These are phyloP conservation scores for Scaptomyza parva DNA, from an alignment of 2,888 invertebrate species.

Conservation along the genomic window DNA sequence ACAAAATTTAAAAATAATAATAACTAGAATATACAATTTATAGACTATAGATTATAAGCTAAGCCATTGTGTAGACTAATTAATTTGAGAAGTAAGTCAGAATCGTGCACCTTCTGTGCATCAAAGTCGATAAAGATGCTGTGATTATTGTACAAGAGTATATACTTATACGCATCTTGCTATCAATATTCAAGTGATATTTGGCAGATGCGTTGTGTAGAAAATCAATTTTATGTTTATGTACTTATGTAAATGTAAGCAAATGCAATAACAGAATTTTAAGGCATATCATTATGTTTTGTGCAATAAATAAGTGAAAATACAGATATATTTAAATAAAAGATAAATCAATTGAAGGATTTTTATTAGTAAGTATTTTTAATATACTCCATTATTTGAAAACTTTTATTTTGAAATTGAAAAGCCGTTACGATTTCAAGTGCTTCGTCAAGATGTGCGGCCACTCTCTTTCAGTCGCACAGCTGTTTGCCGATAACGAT, in stretches of 20 bases:
- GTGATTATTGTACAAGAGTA: constrained; percentile 78
- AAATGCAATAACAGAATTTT: constrained; percentile 46
- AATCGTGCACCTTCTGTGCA: constrained; percentile 44
- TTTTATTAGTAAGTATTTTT: background rate
- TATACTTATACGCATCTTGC: constrained; percentile 33
- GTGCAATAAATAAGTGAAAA: constrained; percentile 58
- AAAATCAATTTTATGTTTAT: constrained; percentile 63
- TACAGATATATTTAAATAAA: constrained; percentile 46
- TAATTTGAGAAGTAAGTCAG: constrained; percentile 40
- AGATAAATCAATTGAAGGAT: background rate
- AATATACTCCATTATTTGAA: too few species aligned
- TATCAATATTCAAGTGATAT: constrained; percentile 52
- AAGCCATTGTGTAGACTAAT: constrained; percentile 64
- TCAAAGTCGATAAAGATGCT: constrained; percentile 81
- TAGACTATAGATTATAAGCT: constrained; percentile 54
- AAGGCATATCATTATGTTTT: constrained; percentile 21
- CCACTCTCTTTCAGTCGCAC: background rate
- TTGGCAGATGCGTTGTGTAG: constrained; percentile 41
- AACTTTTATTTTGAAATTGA: background rate
- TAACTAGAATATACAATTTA: constrained; percentile 46
- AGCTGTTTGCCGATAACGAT: constrained; percentile 50
- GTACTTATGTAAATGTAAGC: constrained; percentile 66
- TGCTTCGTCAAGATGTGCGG: constrained; percentile 26
- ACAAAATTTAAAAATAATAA: constrained; percentile 18
- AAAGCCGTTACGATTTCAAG: constrained; percentile 14